These are phyloP conservation scores for Eupeodes luniger DNA, from an alignment of 2,888 invertebrate species.

Conservation along the genomic window DNA sequence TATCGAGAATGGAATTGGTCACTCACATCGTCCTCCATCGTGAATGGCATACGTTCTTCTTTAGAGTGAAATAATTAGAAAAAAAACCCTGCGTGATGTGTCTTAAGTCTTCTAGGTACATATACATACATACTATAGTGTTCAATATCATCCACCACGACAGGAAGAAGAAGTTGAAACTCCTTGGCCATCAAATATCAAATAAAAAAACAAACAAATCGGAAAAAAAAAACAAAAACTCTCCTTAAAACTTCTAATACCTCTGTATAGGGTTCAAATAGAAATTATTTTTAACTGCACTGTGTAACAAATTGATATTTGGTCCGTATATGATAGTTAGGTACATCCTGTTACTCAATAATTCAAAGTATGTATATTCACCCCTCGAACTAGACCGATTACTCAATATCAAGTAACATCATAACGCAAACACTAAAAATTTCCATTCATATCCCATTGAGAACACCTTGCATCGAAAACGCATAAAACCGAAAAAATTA, in stretches of 20 bases:
- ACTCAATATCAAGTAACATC: conserved; percentile 47
- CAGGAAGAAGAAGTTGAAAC: too few relatives aligned
- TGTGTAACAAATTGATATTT: conserved; percentile 11
- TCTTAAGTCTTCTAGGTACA: too few relatives aligned
- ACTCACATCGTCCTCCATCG: too few relatives aligned
- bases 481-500: conserved; percentile 61
- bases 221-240: not conserved
- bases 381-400: not conserved
- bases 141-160: too few relatives aligned
- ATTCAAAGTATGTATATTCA: not conserved
- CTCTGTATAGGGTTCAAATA: not conserved
- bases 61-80: too few relatives aligned
- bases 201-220: not conserved
- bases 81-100: too few relatives aligned
- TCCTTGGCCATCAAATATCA: too few relatives aligned
- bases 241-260: not conserved
- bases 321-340: not conserved
- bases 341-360: not conserved
- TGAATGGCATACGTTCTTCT: too few relatives aligned
- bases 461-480: conserved; percentile 70
- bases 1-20: too few relatives aligned
- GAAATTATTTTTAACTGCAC: conserved; percentile 1
- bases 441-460: conserved; percentile 68
- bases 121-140: too few relatives aligned
- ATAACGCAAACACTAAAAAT: conserved; percentile 70